Evolutionary conservation across 2,797 vertebrate species (phyloP).

Genomic region (Hippopotamyrus pictus): DNA sequence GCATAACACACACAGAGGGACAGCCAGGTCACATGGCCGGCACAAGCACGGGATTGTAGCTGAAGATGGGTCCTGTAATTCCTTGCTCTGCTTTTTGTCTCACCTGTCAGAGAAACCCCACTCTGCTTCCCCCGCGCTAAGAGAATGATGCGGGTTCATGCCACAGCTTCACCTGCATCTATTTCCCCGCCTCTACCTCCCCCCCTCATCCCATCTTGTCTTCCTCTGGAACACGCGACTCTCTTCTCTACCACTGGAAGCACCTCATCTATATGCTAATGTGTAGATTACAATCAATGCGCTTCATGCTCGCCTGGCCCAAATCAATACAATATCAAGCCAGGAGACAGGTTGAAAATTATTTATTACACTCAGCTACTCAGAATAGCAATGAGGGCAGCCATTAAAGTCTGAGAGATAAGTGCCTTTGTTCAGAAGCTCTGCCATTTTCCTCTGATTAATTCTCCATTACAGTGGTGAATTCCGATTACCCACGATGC

Average conservation of each 20-base stretch:
- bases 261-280: conserved; percentile 79
- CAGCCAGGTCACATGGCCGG: neutral
- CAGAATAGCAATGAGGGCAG: conserved; percentile 33
- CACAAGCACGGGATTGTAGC: neutral
- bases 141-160: neutral
- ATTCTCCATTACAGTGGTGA: conserved; percentile 30
- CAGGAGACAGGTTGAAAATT: conserved; percentile 48
- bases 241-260: conserved; percentile 39
- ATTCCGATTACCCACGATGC: conserved; percentile 10
- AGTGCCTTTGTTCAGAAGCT: conserved; percentile 52
- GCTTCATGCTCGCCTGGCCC: conserved; percentile 52
- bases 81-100: neutral
- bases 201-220: conserved; percentile 26
- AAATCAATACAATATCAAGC: conserved; percentile 63
- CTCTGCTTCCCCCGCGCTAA: neutral
- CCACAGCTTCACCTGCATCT: conserved; percentile 15
- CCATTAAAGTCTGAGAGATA: conserved; percentile 47
- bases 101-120: neutral
- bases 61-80: neutral
- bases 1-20: neutral
- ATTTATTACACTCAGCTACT: conserved; percentile 49
- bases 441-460: conserved; percentile 37
- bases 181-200: conserved; percentile 16
- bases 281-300: conserved; percentile 70
- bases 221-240: conserved; percentile 31